A percentile compares a stretch with the other conserved stretches of the same genome.
Evolutionary conservation across 2,797 vertebrate genomes (phyloP).

Genomic region (Bufotes viridis): DNA sequence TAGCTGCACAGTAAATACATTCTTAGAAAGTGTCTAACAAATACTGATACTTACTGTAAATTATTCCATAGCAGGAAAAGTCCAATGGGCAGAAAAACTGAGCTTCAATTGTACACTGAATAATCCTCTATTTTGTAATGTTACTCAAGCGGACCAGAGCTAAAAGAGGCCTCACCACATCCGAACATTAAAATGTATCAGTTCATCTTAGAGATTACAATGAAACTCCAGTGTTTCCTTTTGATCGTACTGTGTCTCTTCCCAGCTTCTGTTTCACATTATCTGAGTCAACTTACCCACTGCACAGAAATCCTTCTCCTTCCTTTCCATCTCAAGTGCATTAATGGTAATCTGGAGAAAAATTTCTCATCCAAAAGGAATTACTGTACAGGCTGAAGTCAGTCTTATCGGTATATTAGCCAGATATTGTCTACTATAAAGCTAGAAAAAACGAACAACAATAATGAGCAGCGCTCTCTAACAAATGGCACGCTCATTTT

Average conservation of each 20-base stretch:
- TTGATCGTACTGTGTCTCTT: constrained; percentile 24
- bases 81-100: background rate
- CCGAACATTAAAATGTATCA: constrained; percentile 19
- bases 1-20: background rate
- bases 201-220: constrained; percentile 4
- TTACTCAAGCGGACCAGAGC: background rate
- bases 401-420: background rate
- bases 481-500: background rate
- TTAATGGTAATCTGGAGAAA: constrained; percentile 23
- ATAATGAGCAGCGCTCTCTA: background rate
- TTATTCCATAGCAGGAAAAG: background rate
- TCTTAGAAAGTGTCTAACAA: background rate
- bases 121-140: constrained; percentile 18
- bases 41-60: background rate
- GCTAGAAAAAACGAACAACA: background rate
- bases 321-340: background rate
- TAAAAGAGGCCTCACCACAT: constrained; percentile 28
- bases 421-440: background rate
- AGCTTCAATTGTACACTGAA: background rate
- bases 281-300: constrained; percentile 23
- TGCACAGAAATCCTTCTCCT: constrained; percentile 23
- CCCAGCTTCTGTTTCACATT: constrained; percentile 40
- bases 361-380: background rate
- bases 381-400: constrained; percentile 7
- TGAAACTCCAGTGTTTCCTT: constrained; percentile 21